Conservation (phyloP, 2,888 invertebrate species). For the Strigamia transsilvanica region DNA sequence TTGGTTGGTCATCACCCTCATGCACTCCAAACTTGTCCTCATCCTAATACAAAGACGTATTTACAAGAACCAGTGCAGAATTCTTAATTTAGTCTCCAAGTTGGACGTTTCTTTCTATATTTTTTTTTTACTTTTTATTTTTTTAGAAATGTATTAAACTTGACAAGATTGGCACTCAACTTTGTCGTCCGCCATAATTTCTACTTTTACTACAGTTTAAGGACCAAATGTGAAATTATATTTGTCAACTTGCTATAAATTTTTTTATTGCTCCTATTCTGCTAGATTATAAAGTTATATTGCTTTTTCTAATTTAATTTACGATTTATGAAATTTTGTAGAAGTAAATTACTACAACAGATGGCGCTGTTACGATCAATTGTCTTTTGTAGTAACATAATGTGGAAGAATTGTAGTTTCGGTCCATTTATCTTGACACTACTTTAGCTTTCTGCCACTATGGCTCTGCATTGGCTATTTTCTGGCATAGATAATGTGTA, state of each 20-base stretch:
- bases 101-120: too few relatives aligned
- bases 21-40: constrained; percentile 24
- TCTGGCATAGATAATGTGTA: too few relatives aligned
- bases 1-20: constrained; percentile 32
- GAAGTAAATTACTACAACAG: constrained; percentile 3
- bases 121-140: too few relatives aligned
- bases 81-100: too few relatives aligned
- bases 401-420: not conserved
- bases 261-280: not conserved
- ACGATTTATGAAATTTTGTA: constrained; percentile 7
- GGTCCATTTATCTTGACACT: not conserved
- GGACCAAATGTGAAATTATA: constrained; percentile 7
- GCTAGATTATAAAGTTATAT: constrained; percentile 13
- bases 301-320: constrained; percentile 22
- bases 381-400: not conserved
- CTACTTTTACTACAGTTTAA: not conserved
- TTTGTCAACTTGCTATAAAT: constrained; percentile 35
- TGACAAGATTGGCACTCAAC: constrained; percentile 22
- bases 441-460: not conserved
- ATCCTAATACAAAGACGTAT: constrained; percentile 24
- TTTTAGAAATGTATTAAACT: constrained; percentile 13
- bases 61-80: constrained; percentile 8
- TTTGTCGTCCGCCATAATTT: not conserved
- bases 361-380: constrained; percentile 22
- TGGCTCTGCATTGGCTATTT: too few relatives aligned